Conservation (phyloP, 1,140 invertebrate species). For the Cyclina sinensis region DNA sequence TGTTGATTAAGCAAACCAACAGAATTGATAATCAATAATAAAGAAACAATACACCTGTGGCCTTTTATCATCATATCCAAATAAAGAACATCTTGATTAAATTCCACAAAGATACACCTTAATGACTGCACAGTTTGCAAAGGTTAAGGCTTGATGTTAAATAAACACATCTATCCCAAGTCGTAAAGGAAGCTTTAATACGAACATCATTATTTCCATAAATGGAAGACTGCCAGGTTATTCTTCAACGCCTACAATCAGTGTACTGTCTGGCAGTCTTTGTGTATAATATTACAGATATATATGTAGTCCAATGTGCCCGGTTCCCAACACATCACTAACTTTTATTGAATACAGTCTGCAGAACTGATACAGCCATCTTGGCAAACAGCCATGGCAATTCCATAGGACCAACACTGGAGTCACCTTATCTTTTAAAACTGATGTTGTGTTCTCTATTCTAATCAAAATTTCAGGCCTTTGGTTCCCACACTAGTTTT, state of each 20-base stretch:
- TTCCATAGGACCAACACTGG: not conserved
- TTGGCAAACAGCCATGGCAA: not conserved
- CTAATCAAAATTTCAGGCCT: too few relatives aligned
- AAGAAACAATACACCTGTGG: not conserved
- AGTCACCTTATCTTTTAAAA: too few relatives aligned
- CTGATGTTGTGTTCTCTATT: too few relatives aligned
- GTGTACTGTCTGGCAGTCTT: not conserved
- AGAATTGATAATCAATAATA: not conserved
- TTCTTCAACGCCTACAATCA: constrained; percentile 10
- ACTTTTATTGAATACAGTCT: not conserved
- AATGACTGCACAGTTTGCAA: not conserved
- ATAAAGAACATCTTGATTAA: not conserved
- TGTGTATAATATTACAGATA: not conserved
- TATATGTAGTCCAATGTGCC: not conserved
- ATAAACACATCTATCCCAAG: not conserved
- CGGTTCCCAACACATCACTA: not conserved
- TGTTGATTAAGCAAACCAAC: not conserved
- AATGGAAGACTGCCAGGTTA: not conserved
- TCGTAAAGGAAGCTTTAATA: not conserved
- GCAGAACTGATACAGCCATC: not conserved
- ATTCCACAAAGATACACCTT: not conserved
- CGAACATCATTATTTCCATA: not conserved
- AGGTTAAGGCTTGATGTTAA: not conserved
- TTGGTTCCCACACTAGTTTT: too few relatives aligned
- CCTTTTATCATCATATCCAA: not conserved